Conservation (phyloP, 2,113 vertebrate genomes). For the Cyprinodon brontotheroides region DNA sequence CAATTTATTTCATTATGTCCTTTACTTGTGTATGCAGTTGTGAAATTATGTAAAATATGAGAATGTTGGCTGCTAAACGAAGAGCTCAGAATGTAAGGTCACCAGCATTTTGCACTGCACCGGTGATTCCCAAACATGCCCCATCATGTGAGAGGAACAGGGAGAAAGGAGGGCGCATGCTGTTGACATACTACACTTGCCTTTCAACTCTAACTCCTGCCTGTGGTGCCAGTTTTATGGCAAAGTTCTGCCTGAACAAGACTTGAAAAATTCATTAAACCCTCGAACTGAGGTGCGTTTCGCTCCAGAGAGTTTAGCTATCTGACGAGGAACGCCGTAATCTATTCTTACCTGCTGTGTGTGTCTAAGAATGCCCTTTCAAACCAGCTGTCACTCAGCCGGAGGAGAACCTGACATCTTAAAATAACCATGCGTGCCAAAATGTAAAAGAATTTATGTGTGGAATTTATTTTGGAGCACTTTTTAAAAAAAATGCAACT, state of each 20-base stretch:
- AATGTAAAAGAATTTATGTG: conserved; percentile 41
- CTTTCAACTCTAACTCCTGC: conserved; percentile 26
- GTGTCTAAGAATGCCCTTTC: conserved; percentile 19
- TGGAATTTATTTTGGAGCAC: conserved; percentile 22
- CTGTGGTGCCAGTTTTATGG: conserved; percentile 36
- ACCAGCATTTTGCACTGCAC: conserved; percentile 22
- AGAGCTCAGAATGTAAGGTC: conserved; percentile 39
- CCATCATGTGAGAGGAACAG: conserved; percentile 43
- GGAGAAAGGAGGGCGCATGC: not conserved
- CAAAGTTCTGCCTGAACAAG: conserved; percentile 49
- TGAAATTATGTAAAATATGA: not conserved
- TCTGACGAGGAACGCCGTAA: conserved; percentile 40
- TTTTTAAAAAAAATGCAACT: conserved; percentile 28
- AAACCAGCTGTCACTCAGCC: conserved; percentile 34
- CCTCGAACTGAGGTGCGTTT: conserved; percentile 45
- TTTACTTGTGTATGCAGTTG: conserved; percentile 12
- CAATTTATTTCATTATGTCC: conserved; percentile 37
- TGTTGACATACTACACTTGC: conserved; percentile 36
- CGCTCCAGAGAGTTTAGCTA: conserved; percentile 24
- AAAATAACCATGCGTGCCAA: conserved; percentile 33
- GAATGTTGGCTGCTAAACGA: conserved; percentile 28
- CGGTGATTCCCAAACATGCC: conserved; percentile 33
- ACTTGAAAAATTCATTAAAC: conserved; percentile 56
- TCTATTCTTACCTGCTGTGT: conserved; percentile 44
- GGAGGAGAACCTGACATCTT: conserved; percentile 37